A percentile compares a stretch with the other conserved stretches of the same genome.
These are phyloP conservation scores for Cryptocephalus primarius DNA, from an alignment of 2,888 invertebrate species.

Conservation along the genomic window DNA sequence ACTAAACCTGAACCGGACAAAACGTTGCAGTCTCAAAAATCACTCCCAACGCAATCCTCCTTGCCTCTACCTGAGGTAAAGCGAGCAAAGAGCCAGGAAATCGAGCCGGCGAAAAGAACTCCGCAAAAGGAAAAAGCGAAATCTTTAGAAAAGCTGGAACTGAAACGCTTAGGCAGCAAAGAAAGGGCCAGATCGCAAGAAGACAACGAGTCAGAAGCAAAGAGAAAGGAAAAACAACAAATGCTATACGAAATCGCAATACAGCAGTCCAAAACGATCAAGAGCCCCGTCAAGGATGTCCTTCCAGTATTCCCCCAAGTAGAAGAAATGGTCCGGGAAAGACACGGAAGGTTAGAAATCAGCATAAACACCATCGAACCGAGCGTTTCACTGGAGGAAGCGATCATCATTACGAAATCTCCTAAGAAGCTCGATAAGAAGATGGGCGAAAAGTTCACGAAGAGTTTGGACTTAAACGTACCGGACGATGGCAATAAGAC, in stretches of 20 bases:
- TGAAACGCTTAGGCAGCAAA: constrained; percentile 45
- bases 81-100: constrained; percentile 50
- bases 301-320: constrained; percentile 61
- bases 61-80: constrained; percentile 36
- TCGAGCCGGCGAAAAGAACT: constrained; percentile 41
- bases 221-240: constrained; percentile 64
- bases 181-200: constrained; percentile 63
- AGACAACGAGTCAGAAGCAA: constrained; percentile 61
- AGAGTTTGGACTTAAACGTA: constrained; percentile 57
- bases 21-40: constrained; percentile 37
- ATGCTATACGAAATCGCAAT: constrained; percentile 65
- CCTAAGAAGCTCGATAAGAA: constrained; percentile 56
- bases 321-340: constrained; percentile 61
- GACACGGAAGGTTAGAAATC: constrained; percentile 64
- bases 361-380: constrained; percentile 51
- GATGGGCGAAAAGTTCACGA: constrained; percentile 40
- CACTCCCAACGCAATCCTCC: constrained; percentile 22
- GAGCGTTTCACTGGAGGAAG: constrained; percentile 47
- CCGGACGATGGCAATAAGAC: constrained; percentile 25
- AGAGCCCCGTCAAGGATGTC: constrained; percentile 63
- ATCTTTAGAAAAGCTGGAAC: constrained; percentile 54
- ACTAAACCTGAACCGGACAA: constrained; percentile 12
- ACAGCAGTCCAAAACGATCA: constrained; percentile 61
- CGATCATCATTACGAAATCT: constrained; percentile 64
- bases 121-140: constrained; percentile 52